Conservation (phyloP, 1,140 invertebrate species). For the Philotrypesis tridentata region DNA sequence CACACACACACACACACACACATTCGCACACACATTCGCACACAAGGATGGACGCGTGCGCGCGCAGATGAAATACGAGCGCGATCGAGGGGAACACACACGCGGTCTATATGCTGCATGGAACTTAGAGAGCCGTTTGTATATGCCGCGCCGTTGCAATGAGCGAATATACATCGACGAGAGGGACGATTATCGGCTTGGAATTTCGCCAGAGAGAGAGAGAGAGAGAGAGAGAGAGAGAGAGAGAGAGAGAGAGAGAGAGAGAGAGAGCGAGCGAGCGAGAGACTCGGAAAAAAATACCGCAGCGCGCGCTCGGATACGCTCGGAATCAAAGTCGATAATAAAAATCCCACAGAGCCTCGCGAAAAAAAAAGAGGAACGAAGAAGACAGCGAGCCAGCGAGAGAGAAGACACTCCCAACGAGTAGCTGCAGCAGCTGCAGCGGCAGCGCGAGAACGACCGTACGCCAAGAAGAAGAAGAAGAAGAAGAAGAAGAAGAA, state of each 20-base stretch:
- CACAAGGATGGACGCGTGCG: too few relatives aligned
- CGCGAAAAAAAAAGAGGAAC: background rate
- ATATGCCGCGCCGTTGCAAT: background rate
- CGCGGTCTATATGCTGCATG: background rate
- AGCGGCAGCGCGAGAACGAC: background rate
- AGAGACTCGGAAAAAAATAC: background rate
- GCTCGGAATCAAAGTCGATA: background rate
- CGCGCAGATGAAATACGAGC: constrained; percentile 6
- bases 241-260: background rate
- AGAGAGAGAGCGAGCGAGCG: too few relatives aligned
- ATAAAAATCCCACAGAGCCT: background rate
- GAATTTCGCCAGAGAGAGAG: background rate
- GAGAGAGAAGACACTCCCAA: background rate
- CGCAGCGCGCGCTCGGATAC: too few relatives aligned
- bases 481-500: constrained; percentile 19
- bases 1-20: too few relatives aligned
- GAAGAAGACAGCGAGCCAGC: too few relatives aligned
- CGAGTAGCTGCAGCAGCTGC: background rate
- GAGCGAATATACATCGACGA: too few relatives aligned
- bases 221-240: too few relatives aligned
- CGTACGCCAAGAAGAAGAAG: constrained; percentile 34
- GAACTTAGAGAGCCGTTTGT: background rate
- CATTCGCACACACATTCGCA: too few relatives aligned
- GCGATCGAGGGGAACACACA: background rate
- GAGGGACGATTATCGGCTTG: background rate